Base-by-base conservation (phyloP, 2,113 vertebrate species). In the Arizona elegans region DNA sequence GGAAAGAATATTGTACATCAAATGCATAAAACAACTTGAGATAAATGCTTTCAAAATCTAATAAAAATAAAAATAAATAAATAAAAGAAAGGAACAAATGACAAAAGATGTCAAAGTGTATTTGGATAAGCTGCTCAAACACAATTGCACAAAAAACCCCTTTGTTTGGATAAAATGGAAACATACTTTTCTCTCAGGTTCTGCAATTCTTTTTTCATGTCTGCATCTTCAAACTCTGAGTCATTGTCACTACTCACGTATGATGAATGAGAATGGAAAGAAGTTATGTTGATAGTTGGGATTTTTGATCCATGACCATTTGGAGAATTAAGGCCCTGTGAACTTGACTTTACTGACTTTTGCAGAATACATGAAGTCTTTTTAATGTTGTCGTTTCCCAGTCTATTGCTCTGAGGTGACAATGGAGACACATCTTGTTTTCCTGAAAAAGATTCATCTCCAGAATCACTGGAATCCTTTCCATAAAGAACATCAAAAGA, bases 181-280 rank as follows among this genome's bases (percentile, higher is more conserved):
- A 97, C 98, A 54, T 97, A 99, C 99, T 99, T 99, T 96, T 99
- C 99, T 96, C 99, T 98, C 55, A 99, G 98, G 86, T 97, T 98
- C 96, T 99, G 98, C 59, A 99, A 96, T 91, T 99, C 99, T 92
- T 95, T 99, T 96, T 98, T 99, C 96, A 99, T 98, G 94, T 99
- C 99, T 0, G 98, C 98, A 2, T 99, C 99, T 95, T 99, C 99
- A 93, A 99, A 98, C 95, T 99, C 99, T 0, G 99, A 99, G 96
- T 99, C 99, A 1, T 99, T 99, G 96, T 99, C 99, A 0, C 99
- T 99, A 98, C 99, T 99, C 97, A 98, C 98, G 93, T 99, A 99
- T 0, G 98, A 98, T 0, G 99, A 99, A 95, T 98, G 98, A 0
- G 98, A 98, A 96, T 98, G 98, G 96, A 98, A 98, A 88, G 98